Evolutionary conservation across 53 echinoderm and acorn worm species (phyloP), one percentile per base, ranked within the genome.

Genomic region (Echinometra lucunter): DNA sequence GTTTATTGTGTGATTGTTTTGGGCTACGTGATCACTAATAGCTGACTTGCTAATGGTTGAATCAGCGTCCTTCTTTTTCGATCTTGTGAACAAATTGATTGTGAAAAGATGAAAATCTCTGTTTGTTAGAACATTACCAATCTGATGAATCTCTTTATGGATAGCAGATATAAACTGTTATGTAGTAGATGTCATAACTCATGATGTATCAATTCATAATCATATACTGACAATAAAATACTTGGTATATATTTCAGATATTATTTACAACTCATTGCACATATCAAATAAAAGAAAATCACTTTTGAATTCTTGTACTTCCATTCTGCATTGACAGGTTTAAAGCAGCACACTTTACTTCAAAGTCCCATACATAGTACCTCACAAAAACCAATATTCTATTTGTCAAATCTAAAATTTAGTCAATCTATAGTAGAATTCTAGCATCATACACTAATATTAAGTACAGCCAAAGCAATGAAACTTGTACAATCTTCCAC

Each of bases 201-300:
- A 40, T 78, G 17, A 40, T 78, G 42, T 38, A 78, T 78, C 38
- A 19, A 78, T 78, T 78, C 42, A 78, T 19, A 40, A 78, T 78
- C 42, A 40, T 40, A 78, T 19, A 7, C 19, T 19, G 42, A 42
- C 78, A 78, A 40, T 78, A 78, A 78, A 42, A 78, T 78, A 38
- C 23, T 78, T 42, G 38, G 42, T 78, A n/a, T n/a, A 38, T 78
- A 78, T 78, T 78, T 78, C 78, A 78, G 78, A 42, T 78, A 78
- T 40, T 78, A 78, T 78, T 78, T 78, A 78, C 78, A 78, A 40
- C 38, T 40, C 78, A 78, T 78, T 78, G 78, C 78, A 78, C 78
- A 78, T 78, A 38, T 38, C 40, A 4, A 78, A n/a, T n/a, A n/a
- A n/a, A n/a, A n/a, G n/a, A 78, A 78, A 78, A 78, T 42, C 78